Base-by-base conservation (phyloP, 2,888 invertebrate species). In the Callyntrura guangdongensis region DNA sequence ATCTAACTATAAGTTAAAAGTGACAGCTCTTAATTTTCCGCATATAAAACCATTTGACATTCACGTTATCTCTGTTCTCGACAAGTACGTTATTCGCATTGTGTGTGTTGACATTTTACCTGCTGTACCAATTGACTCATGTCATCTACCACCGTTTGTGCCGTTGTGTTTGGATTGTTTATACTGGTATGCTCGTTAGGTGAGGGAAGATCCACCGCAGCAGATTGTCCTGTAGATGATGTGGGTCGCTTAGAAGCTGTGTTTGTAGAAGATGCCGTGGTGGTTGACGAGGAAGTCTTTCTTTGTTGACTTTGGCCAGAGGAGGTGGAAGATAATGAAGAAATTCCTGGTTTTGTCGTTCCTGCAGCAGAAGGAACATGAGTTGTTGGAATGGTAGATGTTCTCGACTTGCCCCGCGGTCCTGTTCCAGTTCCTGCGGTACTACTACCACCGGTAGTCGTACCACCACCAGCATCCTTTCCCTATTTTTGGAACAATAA, bases 1-100 rank as follows among this genome's bases (percentile, higher is more conserved):
- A 56, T 95, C 95, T 92, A 95, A 89, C 92, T 93, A 11, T n/a
- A 36, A 36, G 36, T 36, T 12, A 27, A 53, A n/a, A 47, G 22
- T 56, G 12, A 84, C 12, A 12, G 53, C 9, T 8, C 53, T 53
- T 53, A 53, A 53, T 8, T 53, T 53, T 53, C 12, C 53, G 8
- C 9, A 11, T 53, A 8, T 53, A n/a, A n/a, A 53, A 11, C 12
- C 53, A 53, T 53, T 53, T 53, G 12, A 11, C 53, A 53, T 53
- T 36, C 6, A 3, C 56, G 17, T 56, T 56, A n/a, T 56, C 14
- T 25, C 36, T 36, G 2, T 36, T 6, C 36, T 36, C 36, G 6
- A 36, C 36, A 36, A 4, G 36, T 36, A 36, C 36, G 36, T 36
- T 4, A 36, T n/a, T n/a, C n/a, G n/a, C n/a, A n/a, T n/a, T n/a